phyloP scores from a whole-genome alignment of 2,113 vertebrate genomes.

The Ctenomys sociabilis region DNA sequence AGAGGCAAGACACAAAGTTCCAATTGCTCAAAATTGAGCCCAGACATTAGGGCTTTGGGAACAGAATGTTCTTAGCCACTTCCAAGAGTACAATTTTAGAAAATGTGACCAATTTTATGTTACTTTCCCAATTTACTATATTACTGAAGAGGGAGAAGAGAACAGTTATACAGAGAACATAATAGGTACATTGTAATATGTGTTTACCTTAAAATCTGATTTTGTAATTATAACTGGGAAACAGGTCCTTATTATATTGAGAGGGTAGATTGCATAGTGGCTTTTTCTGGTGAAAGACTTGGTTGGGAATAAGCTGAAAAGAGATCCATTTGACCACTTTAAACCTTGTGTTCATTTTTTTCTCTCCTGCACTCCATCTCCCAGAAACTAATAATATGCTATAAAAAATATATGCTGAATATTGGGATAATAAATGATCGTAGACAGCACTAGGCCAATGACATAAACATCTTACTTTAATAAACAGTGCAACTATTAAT shows the following conservation, averaged over 20 bases:
- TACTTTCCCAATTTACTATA: not conserved
- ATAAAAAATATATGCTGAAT: not conserved
- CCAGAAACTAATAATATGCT: not conserved
- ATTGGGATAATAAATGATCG: not conserved
- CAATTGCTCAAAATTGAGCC: constrained; percentile 53
- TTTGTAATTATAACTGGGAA: not conserved
- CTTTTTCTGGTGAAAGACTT: not conserved
- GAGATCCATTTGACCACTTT: not conserved
- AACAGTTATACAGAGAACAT: not conserved
- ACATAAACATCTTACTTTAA: not conserved
- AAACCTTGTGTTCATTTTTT: not conserved
- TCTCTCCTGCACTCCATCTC: not conserved
- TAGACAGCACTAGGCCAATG: not conserved
- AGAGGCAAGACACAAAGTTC: constrained; percentile 46
- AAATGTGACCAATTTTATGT: not conserved
- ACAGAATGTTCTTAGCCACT: not conserved
- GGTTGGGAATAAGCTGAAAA: not conserved
- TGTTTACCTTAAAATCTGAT: not conserved
- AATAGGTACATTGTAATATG: not conserved
- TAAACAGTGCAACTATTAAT: not conserved
- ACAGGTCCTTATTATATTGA: not conserved
- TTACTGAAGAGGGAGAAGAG: not conserved
- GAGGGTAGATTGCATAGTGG: not conserved
- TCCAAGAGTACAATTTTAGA: not conserved
- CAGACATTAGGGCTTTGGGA: not conserved